Evolutionary conservation across 2,797 vertebrate genomes (phyloP).

Genomic region (Centroberyx gerrardi): DNA sequence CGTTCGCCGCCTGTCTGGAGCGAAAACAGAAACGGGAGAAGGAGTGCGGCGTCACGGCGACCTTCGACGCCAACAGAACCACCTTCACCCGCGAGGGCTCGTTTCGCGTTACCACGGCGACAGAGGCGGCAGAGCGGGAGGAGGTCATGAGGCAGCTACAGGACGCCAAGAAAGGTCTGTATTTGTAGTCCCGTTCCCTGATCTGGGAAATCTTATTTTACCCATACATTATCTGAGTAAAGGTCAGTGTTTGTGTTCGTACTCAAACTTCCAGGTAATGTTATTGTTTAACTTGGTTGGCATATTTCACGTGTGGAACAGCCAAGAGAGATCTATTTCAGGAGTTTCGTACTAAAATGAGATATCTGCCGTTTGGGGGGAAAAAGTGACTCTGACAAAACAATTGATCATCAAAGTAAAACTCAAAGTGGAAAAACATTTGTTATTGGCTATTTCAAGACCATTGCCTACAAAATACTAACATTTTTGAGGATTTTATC

Average conservation of each 20-base stretch:
- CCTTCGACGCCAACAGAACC: slow-evolving; percentile 97
- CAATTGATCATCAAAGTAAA: too few relatives aligned
- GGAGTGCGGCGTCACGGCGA: slow-evolving; percentile 98
- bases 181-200: background rate
- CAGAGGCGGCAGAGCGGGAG: slow-evolving; percentile 96
- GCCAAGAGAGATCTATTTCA: background rate
- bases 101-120: slow-evolving; percentile 97
- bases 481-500: background rate
- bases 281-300: background rate
- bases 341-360: too few relatives aligned
- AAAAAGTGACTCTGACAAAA: background rate
- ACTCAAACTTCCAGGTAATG: background rate
- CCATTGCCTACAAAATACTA: too few relatives aligned
- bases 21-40: slow-evolving; percentile 99
- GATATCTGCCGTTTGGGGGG: too few relatives aligned
- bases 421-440: too few relatives aligned
- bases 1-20: slow-evolving; percentile 97
- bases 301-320: background rate
- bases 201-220: background rate
- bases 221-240: background rate
- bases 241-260: background rate
- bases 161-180: slow-evolving; percentile 92
- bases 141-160: slow-evolving; percentile 97
- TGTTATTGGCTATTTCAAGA: too few relatives aligned
- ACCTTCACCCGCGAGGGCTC: slow-evolving; percentile 98